A percentile compares a stretch with the other conserved stretches of the same genome.
These are phyloP conservation scores for Gymnoscopelus microlampas DNA, from an alignment of 2,797 vertebrate genomes.

Conservation along the genomic window DNA sequence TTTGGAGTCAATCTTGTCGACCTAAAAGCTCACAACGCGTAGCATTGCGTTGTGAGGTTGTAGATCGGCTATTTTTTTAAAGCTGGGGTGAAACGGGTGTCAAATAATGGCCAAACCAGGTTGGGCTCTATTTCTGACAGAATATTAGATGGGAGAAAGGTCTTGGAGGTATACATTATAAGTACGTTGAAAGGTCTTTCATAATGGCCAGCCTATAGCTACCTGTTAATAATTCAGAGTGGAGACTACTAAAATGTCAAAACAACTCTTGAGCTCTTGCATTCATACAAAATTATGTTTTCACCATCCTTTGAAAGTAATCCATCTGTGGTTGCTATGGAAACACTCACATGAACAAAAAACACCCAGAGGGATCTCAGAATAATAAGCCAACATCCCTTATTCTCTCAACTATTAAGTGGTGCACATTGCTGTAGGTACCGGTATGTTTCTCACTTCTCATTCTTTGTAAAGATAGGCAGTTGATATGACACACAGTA, in stretches of 20 bases:
- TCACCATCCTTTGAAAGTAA: constrained; percentile 40
- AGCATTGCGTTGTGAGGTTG: too few species aligned
- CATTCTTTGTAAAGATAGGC: too few species aligned
- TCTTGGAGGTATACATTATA: background rate
- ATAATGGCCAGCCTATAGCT: constrained; percentile 4
- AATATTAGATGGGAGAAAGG: constrained; percentile 1
- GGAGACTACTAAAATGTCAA: constrained; percentile 10
- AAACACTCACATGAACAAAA: constrained; percentile 57
- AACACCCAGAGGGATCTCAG: constrained; percentile 66
- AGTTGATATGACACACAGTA: too few species aligned
- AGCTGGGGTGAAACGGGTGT: too few species aligned
- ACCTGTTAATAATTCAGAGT: constrained; percentile 49
- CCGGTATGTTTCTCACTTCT: too few species aligned
- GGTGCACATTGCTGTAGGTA: too few species aligned
- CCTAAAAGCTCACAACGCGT: too few species aligned
- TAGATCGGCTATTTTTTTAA: too few species aligned
- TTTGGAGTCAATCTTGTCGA: too few species aligned
- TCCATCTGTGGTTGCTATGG: constrained; percentile 69
- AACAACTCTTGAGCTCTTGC: constrained; percentile 26
- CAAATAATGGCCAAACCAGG: too few species aligned
- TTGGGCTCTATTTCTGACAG: too few species aligned
- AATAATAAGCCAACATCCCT: constrained; percentile 46
- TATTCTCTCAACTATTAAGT: too few species aligned
- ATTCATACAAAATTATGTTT: constrained; percentile 54
- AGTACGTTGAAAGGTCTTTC: background rate